A percentile compares a stretch with the other conserved stretches of the same genome.
Conservation (phyloP, 2,888 invertebrate species). For the Amblyjoppa proteus region DNA sequence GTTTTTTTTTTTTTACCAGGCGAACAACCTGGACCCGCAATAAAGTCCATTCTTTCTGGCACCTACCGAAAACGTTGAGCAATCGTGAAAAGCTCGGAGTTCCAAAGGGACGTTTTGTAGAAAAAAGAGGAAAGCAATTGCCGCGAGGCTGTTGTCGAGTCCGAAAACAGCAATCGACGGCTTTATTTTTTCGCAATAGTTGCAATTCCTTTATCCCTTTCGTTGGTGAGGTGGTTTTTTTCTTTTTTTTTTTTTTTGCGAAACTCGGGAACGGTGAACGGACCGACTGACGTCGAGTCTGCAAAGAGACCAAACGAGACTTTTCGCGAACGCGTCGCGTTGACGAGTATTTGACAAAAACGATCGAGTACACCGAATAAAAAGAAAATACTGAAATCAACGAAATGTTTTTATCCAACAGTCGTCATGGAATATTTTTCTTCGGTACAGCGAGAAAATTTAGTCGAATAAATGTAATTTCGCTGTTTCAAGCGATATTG, state of each 20-base stretch:
- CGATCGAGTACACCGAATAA: neutral
- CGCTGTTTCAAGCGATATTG: too few species aligned
- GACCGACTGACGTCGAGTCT: conserved; percentile 11
- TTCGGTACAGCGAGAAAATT: too few species aligned
- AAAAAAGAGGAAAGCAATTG: conserved; percentile 15
- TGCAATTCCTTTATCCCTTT: conserved; percentile 54
- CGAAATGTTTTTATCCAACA: neutral
- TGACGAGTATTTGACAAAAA: neutral
- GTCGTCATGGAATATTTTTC: too few species aligned
- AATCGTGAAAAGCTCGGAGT: conserved; percentile 12
- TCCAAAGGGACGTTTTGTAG: neutral
- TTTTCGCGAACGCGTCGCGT: neutral
- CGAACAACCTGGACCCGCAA: conserved; percentile 13
- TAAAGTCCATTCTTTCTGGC: neutral
- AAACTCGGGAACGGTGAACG: conserved; percentile 12
- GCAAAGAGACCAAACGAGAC: conserved; percentile 5
- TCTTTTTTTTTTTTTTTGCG: conserved; percentile 8
- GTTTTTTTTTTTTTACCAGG: neutral
- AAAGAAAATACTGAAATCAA: neutral
- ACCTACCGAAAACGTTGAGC: conserved; percentile 8
- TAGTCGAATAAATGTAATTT: too few species aligned
- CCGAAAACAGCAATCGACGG: conserved; percentile 32
- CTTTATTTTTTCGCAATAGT: conserved; percentile 39
- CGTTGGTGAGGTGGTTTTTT: conserved; percentile 2
- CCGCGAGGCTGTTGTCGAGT: conserved; percentile 22